Base-by-base conservation (phyloP, 2,797 vertebrate genomes). In the Lates japonicus region DNA sequence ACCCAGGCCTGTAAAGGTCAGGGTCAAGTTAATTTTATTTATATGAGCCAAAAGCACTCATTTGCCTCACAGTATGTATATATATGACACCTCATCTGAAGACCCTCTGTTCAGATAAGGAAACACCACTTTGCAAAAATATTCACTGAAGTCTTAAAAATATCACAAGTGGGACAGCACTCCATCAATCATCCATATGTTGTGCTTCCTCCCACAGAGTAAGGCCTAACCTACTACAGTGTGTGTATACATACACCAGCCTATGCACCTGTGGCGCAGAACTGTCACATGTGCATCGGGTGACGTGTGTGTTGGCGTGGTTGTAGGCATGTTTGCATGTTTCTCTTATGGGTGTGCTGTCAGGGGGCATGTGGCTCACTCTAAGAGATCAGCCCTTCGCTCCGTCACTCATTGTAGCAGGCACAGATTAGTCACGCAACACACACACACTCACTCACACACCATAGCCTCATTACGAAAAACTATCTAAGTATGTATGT, bases 341-440 rank as follows among this genome's bases (percentile, higher is more conserved):
- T 90, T 76, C 87, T 91, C 79, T 76, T 88, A 65, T 80, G 83
- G 87, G 67, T 73, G 77, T 86, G 86, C 88, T 89, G 90, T 91
- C 90, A 80, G 89, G 76, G 84, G 87, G 84, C 88, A 87, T 91
- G 92, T 81, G 87, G 83, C 85, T 90, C 88, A 85, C 87, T 91
- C 87, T 69, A 75, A 88, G 87, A 92, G 90, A 92, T 92, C 88
- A 91, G 90, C 80, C 78, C 83, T 90, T 81, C 66, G 51, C 84
- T 85, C 84, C 59, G 59, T 90, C 92, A 88, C 82, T 90, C 81
- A 80, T 69, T 85, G 90, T 88, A 87, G 81, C 88, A 68, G 82
- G 70, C 82, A 57, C 66, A 84, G 90, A 93, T 90, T 91, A 88
- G 90, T 93, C 91, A 93, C 81, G 83, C 87, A 85, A 87, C 76